Base-by-base conservation (phyloP, 1,140 invertebrate genomes). In the Penaeus indicus region DNA sequence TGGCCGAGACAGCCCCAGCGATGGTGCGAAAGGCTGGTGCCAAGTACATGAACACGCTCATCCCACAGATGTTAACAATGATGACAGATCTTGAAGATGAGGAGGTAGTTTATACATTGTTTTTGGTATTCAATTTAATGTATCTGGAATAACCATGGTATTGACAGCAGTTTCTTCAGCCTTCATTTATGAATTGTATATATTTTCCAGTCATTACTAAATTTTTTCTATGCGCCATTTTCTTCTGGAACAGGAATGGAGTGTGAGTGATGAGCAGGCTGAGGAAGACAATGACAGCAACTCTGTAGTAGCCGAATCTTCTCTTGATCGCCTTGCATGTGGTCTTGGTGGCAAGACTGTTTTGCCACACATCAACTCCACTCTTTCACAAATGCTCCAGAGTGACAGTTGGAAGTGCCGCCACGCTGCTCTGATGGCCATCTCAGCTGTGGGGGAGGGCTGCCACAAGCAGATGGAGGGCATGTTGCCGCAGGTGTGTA, bases 1-100 rank as follows among this genome's bases (percentile, higher is more conserved):
- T 99, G 81, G 95, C 97, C 64, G 99, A 99, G 94, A 97, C 96
- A 64, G 97, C 98, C 1, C 96, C 99, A 22, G 96, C 97, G 3
- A 99, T 99, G 96, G 96, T 99, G 22, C 95, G 98, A 25, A 99
- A 99, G 93, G 95, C 96, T 91, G 83, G 88, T 42, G 80, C 85
- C 54, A 91, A 90, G 38, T 89, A 90, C 47, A 89, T 91, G 85
- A 90, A 32, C 21, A 83, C 86, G 4, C 88, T 91, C 83, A 90
- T 91, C 62, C 90, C 91, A 0, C 94, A 97, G 84, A 95, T 99
- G 84, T 93, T 99, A 72, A 95, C 96, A 92, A 97, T 99, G 96
- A 99, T 99, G 98, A 97, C 98, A 19, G 98, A 99, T 92, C 93
- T 99, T 67, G 98, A 99, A 54, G 98, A 99, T 32, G 97, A 98